Evolutionary conservation across 2,888 invertebrate species (phyloP).

Genomic region (Matsumyia berberina): DNA sequence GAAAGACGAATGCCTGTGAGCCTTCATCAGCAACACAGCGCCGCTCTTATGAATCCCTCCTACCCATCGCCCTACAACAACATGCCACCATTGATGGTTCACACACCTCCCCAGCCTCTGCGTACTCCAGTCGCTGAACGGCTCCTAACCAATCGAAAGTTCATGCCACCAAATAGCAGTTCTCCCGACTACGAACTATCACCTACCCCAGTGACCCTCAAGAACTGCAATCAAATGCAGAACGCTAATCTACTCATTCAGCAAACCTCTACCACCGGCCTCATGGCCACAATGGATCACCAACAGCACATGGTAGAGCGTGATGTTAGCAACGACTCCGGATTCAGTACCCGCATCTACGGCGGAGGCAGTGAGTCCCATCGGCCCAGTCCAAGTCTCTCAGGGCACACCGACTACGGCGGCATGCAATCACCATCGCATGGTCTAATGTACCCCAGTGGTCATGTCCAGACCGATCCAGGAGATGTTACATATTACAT

Average conservation of each 20-base stretch:
- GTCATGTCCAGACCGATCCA: constrained; percentile 49
- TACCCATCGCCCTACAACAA: constrained; percentile 62
- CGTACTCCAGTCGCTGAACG: constrained; percentile 57
- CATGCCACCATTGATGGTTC: constrained; percentile 67
- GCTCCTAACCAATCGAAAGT: constrained; percentile 66
- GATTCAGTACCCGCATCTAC: constrained; percentile 93
- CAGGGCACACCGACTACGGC: constrained; percentile 83
- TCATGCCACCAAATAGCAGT: constrained; percentile 65
- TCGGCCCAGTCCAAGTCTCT: constrained; percentile 91
- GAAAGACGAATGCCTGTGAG: constrained; percentile 42
- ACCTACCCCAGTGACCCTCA: constrained; percentile 50
- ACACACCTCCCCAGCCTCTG: constrained; percentile 60
- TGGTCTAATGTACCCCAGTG: constrained; percentile 58
- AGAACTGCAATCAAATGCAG: constrained; percentile 67
- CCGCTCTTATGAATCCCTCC: constrained; percentile 60
- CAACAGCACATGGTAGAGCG: constrained; percentile 84
- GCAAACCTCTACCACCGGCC: constrained; percentile 52
- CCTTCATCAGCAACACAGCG: constrained; percentile 40
- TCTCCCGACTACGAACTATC: constrained; percentile 67
- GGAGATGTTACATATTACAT: constrained; percentile 77
- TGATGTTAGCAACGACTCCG: constrained; percentile 92
- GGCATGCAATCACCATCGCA: constrained; percentile 66
- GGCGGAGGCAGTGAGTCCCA: constrained; percentile 87
- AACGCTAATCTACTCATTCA: constrained; percentile 69
- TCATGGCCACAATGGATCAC: constrained; percentile 66